Base-by-base conservation (phyloP, 2,113 vertebrate species). In the Ifrita kowaldi region DNA sequence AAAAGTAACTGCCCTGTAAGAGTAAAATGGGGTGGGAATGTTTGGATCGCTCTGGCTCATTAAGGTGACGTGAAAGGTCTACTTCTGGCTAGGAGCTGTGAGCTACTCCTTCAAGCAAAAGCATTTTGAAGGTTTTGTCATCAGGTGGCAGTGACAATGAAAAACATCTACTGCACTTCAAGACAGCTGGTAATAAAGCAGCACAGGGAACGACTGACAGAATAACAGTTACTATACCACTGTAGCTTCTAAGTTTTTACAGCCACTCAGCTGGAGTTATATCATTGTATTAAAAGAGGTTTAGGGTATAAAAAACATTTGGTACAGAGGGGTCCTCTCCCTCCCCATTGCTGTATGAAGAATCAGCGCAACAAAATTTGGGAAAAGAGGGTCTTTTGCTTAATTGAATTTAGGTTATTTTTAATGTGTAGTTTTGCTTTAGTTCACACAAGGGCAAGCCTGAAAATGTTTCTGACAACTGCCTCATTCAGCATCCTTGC, bases 371-470 rank as follows among this genome's bases (percentile, higher is more conserved):
- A 42, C 8, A 77, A 55, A 63, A 76, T 33, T 42, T 49, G 26
- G 76, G 78, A 90, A 92, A 96, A 92, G 41, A 10, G 44, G 27
- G n/a, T 55, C 10, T 91, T 92, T 84, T 55, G 41, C 89, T 90
- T 93, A 76, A 93, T 50, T 71, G 84, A 90, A 65, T 16, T 73
- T 56, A 76, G 73, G 57, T 63, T 63, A 53, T 83, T 97, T 96
- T 90, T 95, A 93, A 73, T n/a, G 32, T 53, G 42, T 19, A 97
- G 73, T 78, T 97, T 94, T 94, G 69, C 50, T 93, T 95, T 86
- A 83, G 94, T 97, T 97, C 96, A 95, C 11, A n/a, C 89, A 97
- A 96, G 90, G 96, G 77, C 80, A 96, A 97, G 88, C 50, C 87
- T 76, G 70, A 92, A 96, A 96, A 96, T 59, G 78, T 88, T 94